Evolutionary conservation across 2,113 vertebrate species (phyloP), one percentile per base, ranked within the genome.

Genomic region (Leptodactylus fuscus): DNA sequence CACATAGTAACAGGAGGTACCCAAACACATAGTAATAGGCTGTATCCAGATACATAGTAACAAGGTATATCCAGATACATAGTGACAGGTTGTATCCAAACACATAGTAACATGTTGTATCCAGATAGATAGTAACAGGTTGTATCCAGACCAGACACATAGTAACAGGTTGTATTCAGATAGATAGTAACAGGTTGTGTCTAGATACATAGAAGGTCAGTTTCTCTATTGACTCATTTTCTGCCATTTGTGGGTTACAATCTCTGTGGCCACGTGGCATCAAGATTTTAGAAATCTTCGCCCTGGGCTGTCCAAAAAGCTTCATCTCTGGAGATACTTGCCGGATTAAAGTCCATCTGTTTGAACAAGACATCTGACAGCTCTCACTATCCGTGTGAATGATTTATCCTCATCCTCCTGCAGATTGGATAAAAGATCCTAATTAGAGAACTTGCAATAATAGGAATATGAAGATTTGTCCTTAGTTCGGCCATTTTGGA

Each of bases 341-440:
- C 34, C 38, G 38, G n/a, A 69, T 69, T 73, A 41, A 73, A 24
- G 15, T 22, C 70, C 70, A 73, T 44, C 38, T 73, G 70, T 69
- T 69, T 69, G 65, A 69, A 69, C 65, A 69, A 38, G 65, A 13
- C 15, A 46, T 46, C 36, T 73, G 70, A 24, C 36, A 46, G 70
- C 36, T 44, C 36, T 44, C 70, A 46, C 38, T 73, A 27, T 24
- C 38, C 0, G 11, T 44, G 70, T 24, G 70, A 73, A 44, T 46
- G 70, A 73, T 44, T 73, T 24, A 41, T 73, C 22, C 15, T 41
- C 7, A 22, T 71, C 18, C n/a, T 73, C 70, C 38, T 24, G 36
- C 22, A 44, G 38, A 73, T 73, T 44, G 4, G 46, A 22, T 22
- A 22, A 69, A 36, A 36, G 13, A 29, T 24, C 22, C 8, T 4